Evolutionary conservation across 1,140 invertebrate genomes (phyloP).

Genomic region (Pseudomyrmex concolor): DNA sequence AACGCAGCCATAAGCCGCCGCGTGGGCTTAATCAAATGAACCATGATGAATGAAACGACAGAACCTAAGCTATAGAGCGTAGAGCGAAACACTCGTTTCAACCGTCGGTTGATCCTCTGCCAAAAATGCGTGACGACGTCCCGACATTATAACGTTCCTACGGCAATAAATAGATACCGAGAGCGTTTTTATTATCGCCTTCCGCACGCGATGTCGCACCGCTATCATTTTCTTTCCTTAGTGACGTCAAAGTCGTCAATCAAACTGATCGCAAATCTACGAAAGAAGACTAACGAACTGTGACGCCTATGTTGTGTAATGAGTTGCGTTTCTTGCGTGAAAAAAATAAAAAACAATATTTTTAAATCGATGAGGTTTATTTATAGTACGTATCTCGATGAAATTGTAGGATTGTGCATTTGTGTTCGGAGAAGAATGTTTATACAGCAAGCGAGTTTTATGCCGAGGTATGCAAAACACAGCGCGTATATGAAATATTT

Average conservation of each 20-base stretch:
- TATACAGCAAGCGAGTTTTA: conserved; percentile 44
- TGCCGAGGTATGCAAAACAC: conserved; percentile 50
- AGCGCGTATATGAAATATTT: conserved; percentile 53
- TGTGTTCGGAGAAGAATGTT: conserved; percentile 44
- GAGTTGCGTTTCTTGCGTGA: neutral
- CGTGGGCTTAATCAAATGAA: conserved; percentile 73
- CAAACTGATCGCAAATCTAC: conserved; percentile 10
- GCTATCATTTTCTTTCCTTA: neutral
- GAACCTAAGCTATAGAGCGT: conserved; percentile 24
- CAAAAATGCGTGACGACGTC: conserved; percentile 65
- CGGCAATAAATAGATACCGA: conserved; percentile 54
- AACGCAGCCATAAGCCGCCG: conserved; percentile 54
- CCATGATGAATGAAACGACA: conserved; percentile 78
- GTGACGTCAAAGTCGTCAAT: conserved; percentile 8
- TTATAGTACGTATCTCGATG: neutral
- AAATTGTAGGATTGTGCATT: conserved; percentile 54
- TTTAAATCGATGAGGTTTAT: too few relatives aligned
- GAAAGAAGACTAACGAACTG: neutral
- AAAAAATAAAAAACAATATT: neutral
- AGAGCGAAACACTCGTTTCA: neutral
- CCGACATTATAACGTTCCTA: conserved; percentile 58
- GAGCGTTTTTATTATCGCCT: conserved; percentile 39
- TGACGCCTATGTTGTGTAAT: conserved; percentile 2
- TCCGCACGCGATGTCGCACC: neutral
- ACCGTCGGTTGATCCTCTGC: conserved; percentile 53